Conservation (phyloP, 2,888 invertebrate species). For the Lasioglossum lativentre region DNA sequence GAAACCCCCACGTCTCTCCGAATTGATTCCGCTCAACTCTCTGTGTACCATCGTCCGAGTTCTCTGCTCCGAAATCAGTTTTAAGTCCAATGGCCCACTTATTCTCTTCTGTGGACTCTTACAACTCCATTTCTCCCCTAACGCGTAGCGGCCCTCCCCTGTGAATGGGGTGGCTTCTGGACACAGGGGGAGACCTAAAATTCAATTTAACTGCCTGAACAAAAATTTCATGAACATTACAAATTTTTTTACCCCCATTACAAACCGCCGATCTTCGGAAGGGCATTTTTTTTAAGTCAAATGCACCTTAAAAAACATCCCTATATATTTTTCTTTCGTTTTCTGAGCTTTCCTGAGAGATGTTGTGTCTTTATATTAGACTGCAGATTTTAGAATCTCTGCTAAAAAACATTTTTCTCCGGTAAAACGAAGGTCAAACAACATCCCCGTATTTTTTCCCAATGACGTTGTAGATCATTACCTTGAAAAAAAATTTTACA, state of each 20-base stretch:
- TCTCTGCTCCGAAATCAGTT: conserved; percentile 39
- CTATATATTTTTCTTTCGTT: too few relatives aligned
- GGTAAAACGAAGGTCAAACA: too few relatives aligned
- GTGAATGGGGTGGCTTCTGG: background rate
- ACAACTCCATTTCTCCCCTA: conserved; percentile 22
- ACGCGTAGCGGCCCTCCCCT: background rate
- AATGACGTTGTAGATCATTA: too few relatives aligned
- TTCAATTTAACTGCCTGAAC: background rate
- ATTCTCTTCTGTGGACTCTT: conserved; percentile 14
- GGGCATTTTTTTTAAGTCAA: background rate
- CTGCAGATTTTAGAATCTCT: too few relatives aligned
- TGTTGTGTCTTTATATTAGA: too few relatives aligned
- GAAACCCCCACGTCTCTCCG: conserved; percentile 25
- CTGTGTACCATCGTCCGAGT: conserved; percentile 53
- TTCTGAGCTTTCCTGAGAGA: too few relatives aligned
- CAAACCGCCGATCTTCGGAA: background rate
- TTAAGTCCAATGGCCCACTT: conserved; percentile 36
- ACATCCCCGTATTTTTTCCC: too few relatives aligned
- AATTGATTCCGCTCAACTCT: conserved; percentile 51
- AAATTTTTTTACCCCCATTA: background rate
- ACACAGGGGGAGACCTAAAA: background rate
- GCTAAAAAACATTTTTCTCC: too few relatives aligned
- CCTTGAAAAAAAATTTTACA: too few relatives aligned
- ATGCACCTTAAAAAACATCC: background rate
- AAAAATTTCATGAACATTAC: background rate